Evolutionary conservation across 1,140 invertebrate species (phyloP).

Genomic region (Aradophagus sp.): DNA sequence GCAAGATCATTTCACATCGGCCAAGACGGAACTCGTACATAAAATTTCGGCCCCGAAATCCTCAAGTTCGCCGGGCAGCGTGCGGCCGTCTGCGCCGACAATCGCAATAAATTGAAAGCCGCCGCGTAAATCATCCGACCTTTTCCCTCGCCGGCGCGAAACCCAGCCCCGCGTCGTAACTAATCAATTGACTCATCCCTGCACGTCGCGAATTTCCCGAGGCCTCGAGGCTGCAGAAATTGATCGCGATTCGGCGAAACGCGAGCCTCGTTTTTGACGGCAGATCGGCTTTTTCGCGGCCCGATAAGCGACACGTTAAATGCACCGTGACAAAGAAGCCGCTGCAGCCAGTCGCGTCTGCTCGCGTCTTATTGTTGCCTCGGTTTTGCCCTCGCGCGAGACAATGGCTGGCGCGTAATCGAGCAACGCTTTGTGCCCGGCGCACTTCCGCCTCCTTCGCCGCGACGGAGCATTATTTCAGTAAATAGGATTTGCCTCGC

Average conservation of each 20-base stretch:
- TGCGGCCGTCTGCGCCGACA: background rate
- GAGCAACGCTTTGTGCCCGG: conserved; percentile 40
- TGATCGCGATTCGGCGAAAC: conserved; percentile 3
- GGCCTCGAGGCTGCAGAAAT: too few relatives aligned
- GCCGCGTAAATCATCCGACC: conserved; percentile 22
- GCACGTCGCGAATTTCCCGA: conserved; percentile 3
- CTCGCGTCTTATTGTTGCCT: conserved; percentile 28
- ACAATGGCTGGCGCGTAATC: conserved; percentile 50
- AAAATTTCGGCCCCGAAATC: too few relatives aligned
- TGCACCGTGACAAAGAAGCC: conserved; percentile 24
- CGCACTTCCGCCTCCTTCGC: conserved; percentile 20
- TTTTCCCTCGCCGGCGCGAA: conserved; percentile 4
- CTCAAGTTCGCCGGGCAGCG: too few relatives aligned
- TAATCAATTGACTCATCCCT: conserved; percentile 30
- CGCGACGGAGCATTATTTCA: conserved; percentile 46
- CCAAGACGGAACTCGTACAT: background rate
- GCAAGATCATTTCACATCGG: too few relatives aligned
- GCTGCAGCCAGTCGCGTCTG: conserved; percentile 22
- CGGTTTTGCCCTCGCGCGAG: conserved; percentile 20
- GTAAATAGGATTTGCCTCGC: conserved; percentile 54
- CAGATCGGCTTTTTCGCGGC: conserved; percentile 6
- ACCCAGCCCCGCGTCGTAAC: conserved; percentile 1
- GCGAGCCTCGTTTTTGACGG: background rate
- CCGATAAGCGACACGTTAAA: conserved; percentile 28
- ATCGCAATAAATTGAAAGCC: conserved; percentile 25